Percentiles rank a stretch among this genome's conserved stretches.
Evolutionary conservation across 2,113 vertebrate genomes (phyloP).

Genomic region (Crocuta crocuta): DNA sequence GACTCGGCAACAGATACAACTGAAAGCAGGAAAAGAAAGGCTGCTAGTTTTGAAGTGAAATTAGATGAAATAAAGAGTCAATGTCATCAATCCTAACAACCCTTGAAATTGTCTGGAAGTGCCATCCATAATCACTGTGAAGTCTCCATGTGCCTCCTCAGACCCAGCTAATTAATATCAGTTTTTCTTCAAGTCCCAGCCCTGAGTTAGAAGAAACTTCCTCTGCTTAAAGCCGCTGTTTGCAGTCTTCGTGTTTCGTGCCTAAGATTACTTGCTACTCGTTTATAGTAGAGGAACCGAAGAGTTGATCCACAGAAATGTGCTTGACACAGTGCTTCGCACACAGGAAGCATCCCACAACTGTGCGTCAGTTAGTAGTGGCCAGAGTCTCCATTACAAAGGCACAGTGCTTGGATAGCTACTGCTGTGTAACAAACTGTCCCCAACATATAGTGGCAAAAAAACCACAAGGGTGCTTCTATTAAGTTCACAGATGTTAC

Average conservation of each 20-base stretch:
- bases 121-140: slow-evolving; percentile 36
- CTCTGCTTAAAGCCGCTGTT: not conserved
- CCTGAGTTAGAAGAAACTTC: slow-evolving; percentile 33
- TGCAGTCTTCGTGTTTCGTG: not conserved
- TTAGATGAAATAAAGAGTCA: slow-evolving; percentile 64
- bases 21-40: slow-evolving; percentile 47
- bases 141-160: slow-evolving; percentile 34
- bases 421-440: slow-evolving; percentile 34
- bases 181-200: slow-evolving; percentile 20
- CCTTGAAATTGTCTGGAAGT: slow-evolving; percentile 62
- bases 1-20: slow-evolving; percentile 30
- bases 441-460: not conserved
- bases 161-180: slow-evolving; percentile 21
- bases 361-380: not conserved
- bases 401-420: not conserved
- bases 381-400: not conserved
- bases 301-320: not conserved
- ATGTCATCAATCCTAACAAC: slow-evolving; percentile 49
- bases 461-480: not conserved
- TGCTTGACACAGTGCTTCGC: not conserved
- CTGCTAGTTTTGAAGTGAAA: slow-evolving; percentile 60
- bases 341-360: not conserved
- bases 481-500: not conserved
- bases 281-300: not conserved
- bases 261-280: not conserved